phyloP scores from a whole-genome alignment of 2,113 vertebrate species.

The Malurus alboscapulatus region DNA sequence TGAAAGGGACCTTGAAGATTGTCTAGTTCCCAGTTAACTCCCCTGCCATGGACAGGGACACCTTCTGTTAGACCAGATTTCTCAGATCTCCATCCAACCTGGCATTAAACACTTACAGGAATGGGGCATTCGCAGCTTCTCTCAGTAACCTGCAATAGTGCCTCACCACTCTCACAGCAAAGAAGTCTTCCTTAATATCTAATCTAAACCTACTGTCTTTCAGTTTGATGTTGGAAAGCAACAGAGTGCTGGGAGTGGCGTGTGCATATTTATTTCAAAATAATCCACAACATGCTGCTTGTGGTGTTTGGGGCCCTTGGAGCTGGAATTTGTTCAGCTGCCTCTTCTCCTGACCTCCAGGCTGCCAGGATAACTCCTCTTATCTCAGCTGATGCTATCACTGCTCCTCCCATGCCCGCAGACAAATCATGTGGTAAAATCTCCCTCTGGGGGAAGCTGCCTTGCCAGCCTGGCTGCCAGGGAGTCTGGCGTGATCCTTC shows the following conservation, averaged over 20 bases:
- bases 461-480: background rate
- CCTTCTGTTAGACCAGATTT: background rate
- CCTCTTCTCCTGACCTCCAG: background rate
- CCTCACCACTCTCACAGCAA: background rate
- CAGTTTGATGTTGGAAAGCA: background rate
- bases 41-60: background rate
- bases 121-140: background rate
- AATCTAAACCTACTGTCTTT: background rate
- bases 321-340: background rate
- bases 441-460: background rate
- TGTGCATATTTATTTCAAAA: background rate
- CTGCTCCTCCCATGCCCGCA: background rate
- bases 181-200: background rate
- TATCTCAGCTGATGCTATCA: slow-evolving; percentile 43
- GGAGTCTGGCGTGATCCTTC: background rate
- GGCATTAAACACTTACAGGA: background rate
- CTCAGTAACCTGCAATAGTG: background rate
- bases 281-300: rapidly evolving
- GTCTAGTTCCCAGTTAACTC: background rate
- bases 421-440: background rate
- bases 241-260: background rate
- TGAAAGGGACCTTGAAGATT: background rate
- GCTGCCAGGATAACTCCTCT: background rate
- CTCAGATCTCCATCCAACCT: background rate
- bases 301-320: background rate